phyloP scores from a whole-genome alignment of 2,888 invertebrate genomes.

The Chymomyza procnemis region DNA sequence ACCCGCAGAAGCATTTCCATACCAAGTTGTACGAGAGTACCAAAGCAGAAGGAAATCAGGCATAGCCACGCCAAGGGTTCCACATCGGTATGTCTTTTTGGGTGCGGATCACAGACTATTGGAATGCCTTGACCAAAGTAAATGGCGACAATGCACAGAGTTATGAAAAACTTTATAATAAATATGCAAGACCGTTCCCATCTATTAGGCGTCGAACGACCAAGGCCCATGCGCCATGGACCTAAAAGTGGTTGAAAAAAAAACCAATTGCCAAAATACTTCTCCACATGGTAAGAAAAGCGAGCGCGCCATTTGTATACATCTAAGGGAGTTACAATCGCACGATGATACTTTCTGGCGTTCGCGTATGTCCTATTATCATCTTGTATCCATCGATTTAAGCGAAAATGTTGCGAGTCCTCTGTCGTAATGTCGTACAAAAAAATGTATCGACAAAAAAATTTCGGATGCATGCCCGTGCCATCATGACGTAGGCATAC shows the following conservation, averaged over 20 bases:
- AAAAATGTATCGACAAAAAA: conserved; percentile 30
- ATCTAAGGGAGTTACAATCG: background rate
- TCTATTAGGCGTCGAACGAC: background rate
- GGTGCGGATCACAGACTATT: conserved; percentile 39
- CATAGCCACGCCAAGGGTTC: conserved; percentile 18
- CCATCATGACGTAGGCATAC: conserved; percentile 32
- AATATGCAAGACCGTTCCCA: conserved; percentile 41
- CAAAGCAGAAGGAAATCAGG: conserved; percentile 13
- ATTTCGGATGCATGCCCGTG: conserved; percentile 38
- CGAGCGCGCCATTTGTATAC: conserved; percentile 15
- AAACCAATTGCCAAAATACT: conserved; percentile 35
- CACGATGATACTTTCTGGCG: background rate
- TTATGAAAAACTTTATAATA: conserved; percentile 23
- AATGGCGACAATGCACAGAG: conserved; percentile 21
- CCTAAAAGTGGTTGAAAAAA: conserved; percentile 43
- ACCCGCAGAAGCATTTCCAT: conserved; percentile 16
- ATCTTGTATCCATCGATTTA: conserved; percentile 24
- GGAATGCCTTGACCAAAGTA: conserved; percentile 33
- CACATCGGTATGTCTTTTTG: conserved; percentile 32
- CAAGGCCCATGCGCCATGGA: conserved; percentile 36
- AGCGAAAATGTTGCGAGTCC: conserved; percentile 22
- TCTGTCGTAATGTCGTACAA: conserved; percentile 22
- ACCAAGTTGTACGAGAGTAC: conserved; percentile 8
- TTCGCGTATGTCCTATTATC: background rate
- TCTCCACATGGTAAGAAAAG: conserved; percentile 31